phyloP scores from a whole-genome alignment of 1,140 invertebrate species.

The Triops cancriformis region DNA sequence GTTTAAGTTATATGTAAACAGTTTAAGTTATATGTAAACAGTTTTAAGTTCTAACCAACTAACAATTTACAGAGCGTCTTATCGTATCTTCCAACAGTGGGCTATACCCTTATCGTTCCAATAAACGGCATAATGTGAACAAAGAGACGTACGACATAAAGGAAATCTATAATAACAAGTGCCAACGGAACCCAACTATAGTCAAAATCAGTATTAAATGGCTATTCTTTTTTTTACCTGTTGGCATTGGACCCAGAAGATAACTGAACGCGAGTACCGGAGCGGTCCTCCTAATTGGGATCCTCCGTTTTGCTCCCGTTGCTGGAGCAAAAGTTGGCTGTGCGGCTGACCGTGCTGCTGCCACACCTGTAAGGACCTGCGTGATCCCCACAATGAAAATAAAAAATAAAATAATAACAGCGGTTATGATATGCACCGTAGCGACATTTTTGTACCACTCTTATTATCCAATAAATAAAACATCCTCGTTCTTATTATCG shows the following conservation, averaged over 20 bases:
- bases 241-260: slow-evolving; percentile 76
- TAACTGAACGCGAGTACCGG: slow-evolving; percentile 53
- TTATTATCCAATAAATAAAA: slow-evolving; percentile 12
- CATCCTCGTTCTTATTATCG: neutral
- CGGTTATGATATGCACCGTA: neutral
- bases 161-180: neutral
- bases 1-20: too few relatives aligned
- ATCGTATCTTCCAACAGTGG: too few relatives aligned
- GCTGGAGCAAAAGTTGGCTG: slow-evolving; percentile 61
- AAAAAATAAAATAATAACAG: neutral
- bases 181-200: too few relatives aligned
- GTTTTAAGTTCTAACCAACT: too few relatives aligned
- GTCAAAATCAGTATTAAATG: neutral
- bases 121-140: too few relatives aligned
- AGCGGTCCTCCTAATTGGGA: slow-evolving; percentile 60
- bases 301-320: slow-evolving; percentile 55
- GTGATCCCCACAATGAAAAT: neutral
- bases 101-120: too few relatives aligned
- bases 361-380: slow-evolving; percentile 64
- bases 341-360: slow-evolving; percentile 53
- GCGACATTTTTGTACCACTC: neutral
- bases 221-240: slow-evolving; percentile 44
- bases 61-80: too few relatives aligned
- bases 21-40: too few relatives aligned
- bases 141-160: neutral